phyloP scores from a whole-genome alignment of 35 echinoderm and acorn worm genomes.

The Ophiothrix spiculata region DNA sequence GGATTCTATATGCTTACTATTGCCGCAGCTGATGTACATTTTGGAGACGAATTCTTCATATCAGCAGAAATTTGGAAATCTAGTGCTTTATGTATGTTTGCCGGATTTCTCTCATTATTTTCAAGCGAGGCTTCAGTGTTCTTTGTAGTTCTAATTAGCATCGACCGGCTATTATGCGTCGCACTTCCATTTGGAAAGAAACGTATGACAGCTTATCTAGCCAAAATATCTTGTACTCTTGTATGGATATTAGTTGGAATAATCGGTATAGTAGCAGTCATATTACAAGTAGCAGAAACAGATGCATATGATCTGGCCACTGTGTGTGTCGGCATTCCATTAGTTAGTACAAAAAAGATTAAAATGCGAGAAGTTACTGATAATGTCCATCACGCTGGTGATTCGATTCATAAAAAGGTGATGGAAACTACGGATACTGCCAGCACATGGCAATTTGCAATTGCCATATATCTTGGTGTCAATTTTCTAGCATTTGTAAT shows the following conservation, averaged over 20 bases:
- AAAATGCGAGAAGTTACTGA: not conserved
- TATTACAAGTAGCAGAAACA: not conserved
- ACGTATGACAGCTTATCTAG: slow-evolving; percentile 21
- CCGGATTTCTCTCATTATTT: slow-evolving; percentile 40
- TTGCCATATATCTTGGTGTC: slow-evolving; percentile 39
- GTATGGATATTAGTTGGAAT: slow-evolving; percentile 40
- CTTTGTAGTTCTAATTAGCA: slow-evolving; percentile 27
- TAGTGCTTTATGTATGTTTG: slow-evolving; percentile 22
- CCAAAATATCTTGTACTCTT: not conserved
- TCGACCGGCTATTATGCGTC: slow-evolving; percentile 44
- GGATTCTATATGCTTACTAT: slow-evolving; percentile 44
- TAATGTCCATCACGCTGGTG: not conserved
- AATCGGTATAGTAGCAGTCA: slow-evolving; percentile 29
- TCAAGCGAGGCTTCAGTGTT: slow-evolving; percentile 56
- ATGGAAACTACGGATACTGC: slow-evolving; percentile 14
- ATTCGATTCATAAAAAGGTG: slow-evolving; percentile 2
- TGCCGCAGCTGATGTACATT: slow-evolving; percentile 10
- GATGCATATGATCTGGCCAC: slow-evolving; percentile 17
- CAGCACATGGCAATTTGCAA: slow-evolving; percentile 36
- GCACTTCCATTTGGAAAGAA: slow-evolving; percentile 44
- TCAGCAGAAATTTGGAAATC: slow-evolving; percentile 36
- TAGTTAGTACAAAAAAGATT: slow-evolving; percentile 37
- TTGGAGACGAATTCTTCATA: slow-evolving; percentile 27
- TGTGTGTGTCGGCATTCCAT: slow-evolving; percentile 19
- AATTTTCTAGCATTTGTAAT: slow-evolving; percentile 32